A percentile compares a stretch with the other conserved stretches of the same genome.
These are phyloP conservation scores for Tragelaphus strepsiceros DNA, from an alignment of 2,113 vertebrate species.

Conservation along the genomic window DNA sequence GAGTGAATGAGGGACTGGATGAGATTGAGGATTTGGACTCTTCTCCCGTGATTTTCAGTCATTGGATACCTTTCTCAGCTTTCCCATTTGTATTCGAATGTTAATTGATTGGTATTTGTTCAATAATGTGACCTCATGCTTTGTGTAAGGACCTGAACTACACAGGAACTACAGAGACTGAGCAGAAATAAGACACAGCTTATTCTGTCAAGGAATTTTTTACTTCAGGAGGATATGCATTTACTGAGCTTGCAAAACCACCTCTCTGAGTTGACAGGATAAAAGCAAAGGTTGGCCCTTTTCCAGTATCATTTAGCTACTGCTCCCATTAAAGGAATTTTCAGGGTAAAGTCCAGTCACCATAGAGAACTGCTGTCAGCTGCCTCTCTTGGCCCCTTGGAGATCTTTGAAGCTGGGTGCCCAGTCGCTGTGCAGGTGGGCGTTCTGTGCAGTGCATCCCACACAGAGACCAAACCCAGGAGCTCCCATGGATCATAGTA, in stretches of 20 bases:
- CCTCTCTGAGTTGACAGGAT: not conserved
- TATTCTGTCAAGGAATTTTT: not conserved
- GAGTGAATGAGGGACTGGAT: not conserved
- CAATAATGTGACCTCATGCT: not conserved
- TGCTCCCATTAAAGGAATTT: not conserved
- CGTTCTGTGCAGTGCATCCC: not conserved
- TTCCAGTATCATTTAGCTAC: not conserved
- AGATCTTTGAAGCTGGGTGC: not conserved
- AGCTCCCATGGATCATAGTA: conserved; percentile 31
- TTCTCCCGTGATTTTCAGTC: not conserved
- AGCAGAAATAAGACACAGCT: not conserved
- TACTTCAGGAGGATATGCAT: not conserved
- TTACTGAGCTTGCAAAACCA: not conserved
- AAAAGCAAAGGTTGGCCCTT: conserved; percentile 9
- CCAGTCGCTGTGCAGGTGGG: not conserved
- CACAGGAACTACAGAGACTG: not conserved
- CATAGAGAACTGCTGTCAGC: not conserved
- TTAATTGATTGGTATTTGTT: not conserved
- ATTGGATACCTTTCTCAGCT: not conserved
- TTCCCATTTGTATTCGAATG: not conserved
- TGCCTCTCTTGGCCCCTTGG: not conserved
- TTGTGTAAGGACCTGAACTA: not conserved
- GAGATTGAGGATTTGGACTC: not conserved
- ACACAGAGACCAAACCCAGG: not conserved
- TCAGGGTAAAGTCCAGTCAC: not conserved